Percentiles rank a stretch among this genome's conserved stretches.
These are phyloP conservation scores for Myathropa florea DNA, from an alignment of 2,888 invertebrate species.

Conservation along the genomic window DNA sequence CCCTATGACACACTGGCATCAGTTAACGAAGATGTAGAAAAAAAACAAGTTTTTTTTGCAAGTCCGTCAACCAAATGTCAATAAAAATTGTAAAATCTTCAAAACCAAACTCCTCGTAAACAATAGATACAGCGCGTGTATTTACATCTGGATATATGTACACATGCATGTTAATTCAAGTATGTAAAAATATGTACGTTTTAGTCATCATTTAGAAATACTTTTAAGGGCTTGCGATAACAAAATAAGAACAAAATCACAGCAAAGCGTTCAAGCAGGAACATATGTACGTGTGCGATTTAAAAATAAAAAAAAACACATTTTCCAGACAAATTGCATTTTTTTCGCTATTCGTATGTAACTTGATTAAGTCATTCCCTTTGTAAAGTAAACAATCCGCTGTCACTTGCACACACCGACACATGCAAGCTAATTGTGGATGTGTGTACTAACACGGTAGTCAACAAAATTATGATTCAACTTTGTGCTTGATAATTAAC, in stretches of 20 bases:
- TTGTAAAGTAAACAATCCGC: not conserved
- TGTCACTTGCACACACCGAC: not conserved
- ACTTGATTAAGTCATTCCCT: constrained; percentile 32
- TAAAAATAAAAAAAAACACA: not conserved
- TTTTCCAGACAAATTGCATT: constrained; percentile 28
- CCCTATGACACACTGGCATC: constrained; percentile 11
- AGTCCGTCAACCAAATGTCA: constrained; percentile 32
- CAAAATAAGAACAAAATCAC: not conserved
- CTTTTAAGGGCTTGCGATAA: not conserved
- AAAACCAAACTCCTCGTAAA: constrained; percentile 37
- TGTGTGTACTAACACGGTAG: not conserved
- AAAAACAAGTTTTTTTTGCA: constrained; percentile 16
- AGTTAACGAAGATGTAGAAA: not conserved
- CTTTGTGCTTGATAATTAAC: constrained; percentile 52
- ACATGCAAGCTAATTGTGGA: not conserved
- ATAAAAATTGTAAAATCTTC: constrained; percentile 34
- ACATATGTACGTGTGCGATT: not conserved
- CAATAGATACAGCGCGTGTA: constrained; percentile 8
- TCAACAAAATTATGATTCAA: constrained; percentile 61
- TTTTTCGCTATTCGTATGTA: constrained; percentile 23
- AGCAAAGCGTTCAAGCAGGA: constrained; percentile 24
- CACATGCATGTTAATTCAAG: not conserved
- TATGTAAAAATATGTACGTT: not conserved
- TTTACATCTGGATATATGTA: not conserved
- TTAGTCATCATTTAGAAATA: not conserved